Conservation (phyloP, 2,888 invertebrate genomes). For the Dasypogon diadema region DNA sequence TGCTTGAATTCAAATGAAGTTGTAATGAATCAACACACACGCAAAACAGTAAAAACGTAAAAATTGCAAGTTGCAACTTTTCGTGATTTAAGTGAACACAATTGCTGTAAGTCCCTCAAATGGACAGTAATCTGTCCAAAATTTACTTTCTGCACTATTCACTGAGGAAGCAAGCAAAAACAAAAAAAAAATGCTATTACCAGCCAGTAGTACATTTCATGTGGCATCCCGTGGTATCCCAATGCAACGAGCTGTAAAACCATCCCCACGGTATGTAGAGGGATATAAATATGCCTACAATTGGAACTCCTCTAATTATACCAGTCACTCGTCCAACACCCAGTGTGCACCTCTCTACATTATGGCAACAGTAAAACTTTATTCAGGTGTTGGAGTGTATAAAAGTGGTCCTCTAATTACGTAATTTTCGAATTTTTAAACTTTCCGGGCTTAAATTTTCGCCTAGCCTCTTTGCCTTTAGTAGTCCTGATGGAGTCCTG, state of each 20-base stretch:
- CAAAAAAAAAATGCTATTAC: conserved; percentile 11
- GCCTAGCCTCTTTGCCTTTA: neutral
- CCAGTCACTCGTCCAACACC: neutral
- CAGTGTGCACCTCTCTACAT: neutral
- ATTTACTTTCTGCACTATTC: conserved; percentile 31
- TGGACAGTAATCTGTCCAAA: conserved; percentile 24
- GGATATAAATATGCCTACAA: conserved; percentile 25
- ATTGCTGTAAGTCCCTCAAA: conserved; percentile 19
- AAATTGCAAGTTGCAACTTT: conserved; percentile 23
- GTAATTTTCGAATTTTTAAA: conserved; percentile 33
- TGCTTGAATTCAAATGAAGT: no score
- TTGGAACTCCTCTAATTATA: conserved; percentile 30
- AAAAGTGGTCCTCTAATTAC: conserved; percentile 42
- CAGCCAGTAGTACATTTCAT: neutral
- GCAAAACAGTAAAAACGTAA: no score
- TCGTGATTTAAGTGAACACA: conserved; percentile 16
- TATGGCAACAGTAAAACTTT: conserved; percentile 21
- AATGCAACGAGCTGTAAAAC: conserved; percentile 38
- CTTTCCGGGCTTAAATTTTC: conserved; percentile 7
- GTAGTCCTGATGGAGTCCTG: neutral
- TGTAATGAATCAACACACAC: no score
- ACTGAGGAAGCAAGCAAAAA: conserved; percentile 4
- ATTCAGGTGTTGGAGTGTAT: conserved; percentile 34
- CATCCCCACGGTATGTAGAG: conserved; percentile 12
- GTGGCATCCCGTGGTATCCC: conserved; percentile 38